A percentile compares a stretch with the other conserved stretches of the same genome.
Evolutionary conservation across 2,797 vertebrate genomes (phyloP).

Genomic region (Sebastes kiyomatsui): DNA sequence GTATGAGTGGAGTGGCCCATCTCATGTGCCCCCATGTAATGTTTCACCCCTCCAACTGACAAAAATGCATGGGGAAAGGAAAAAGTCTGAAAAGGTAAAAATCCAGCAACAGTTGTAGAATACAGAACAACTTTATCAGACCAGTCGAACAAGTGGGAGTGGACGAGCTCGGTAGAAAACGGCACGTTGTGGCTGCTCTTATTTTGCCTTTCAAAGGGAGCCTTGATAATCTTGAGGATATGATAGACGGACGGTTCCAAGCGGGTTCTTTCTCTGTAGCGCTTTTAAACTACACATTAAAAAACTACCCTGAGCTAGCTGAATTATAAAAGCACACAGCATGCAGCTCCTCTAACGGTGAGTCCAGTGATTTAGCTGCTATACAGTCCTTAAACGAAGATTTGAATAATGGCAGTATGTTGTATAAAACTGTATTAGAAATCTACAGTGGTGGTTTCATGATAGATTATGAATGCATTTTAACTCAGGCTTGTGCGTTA

Average conservation of each 20-base stretch:
- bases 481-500: background rate
- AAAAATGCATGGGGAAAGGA: background rate
- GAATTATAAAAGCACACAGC: background rate
- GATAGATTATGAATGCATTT: background rate
- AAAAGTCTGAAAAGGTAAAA: too few relatives aligned
- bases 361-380: background rate
- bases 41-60: background rate
- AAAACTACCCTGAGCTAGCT: too few relatives aligned
- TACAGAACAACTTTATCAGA: background rate
- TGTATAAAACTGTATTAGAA: background rate
- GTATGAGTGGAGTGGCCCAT: slow-evolving; percentile 16
- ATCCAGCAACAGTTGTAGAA: background rate
- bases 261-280: background rate
- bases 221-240: background rate
- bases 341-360: background rate
- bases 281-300: background rate
- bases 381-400: too few relatives aligned
- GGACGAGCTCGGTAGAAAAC: background rate
- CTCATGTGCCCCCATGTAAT: background rate
- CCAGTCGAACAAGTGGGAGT: background rate
- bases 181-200: background rate
- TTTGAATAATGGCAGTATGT: background rate
- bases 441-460: background rate
- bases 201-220: background rate
- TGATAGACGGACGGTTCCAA: background rate